Base-by-base conservation (phyloP, 2,888 invertebrate species). In the Dolichomitus sp. region DNA sequence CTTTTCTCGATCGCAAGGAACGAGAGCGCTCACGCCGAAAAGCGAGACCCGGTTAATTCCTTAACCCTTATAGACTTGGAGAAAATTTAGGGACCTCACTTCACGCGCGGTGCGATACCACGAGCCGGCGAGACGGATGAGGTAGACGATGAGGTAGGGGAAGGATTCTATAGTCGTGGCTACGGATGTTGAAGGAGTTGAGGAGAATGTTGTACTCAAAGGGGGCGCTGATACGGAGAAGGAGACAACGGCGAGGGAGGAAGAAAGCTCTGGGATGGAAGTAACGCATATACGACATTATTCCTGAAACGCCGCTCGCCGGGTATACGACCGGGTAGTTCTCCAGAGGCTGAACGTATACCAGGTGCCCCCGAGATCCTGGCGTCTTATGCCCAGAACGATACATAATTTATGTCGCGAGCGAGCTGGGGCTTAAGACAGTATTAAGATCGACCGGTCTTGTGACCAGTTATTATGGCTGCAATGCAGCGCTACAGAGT, bases 341-440 rank as follows among this genome's bases (percentile, higher is more conserved):
- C 65, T 63, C 82, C 70, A 48, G 63, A 85, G 88, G 81, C 85
- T 75, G 84, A 87, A 89, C 89, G 91, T 91, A 92, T 92, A 92
- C 92, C 93, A 93, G 93, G 93, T 93, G 93, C 91, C 93, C 92
- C 88, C 88, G 88, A 92, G 92, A 92, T 93, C 93, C 90, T 86
- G 86, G 92, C 92, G 92, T 93, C 93, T 93, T 93, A 93, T 89
- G 89, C 89, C 89, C 87, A 88, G 90, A 88, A 90, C 93, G 93
- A 93, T 93, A 93, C 93, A 93, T 93, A 93, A 93, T 93, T 93
- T 93, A 93, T 93, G 93, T 93, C 90, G 90, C 91, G 88, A 90
- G 86, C 89, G 81, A 89, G 89, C 88, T 90, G 84, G 85, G 92
- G 92, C 93, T 93, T 93, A 93, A 92, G 91, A 91, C 92, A 92